Conservation (phyloP, 2,113 vertebrate species). For the Paracanthobrama guichenoti region DNA sequence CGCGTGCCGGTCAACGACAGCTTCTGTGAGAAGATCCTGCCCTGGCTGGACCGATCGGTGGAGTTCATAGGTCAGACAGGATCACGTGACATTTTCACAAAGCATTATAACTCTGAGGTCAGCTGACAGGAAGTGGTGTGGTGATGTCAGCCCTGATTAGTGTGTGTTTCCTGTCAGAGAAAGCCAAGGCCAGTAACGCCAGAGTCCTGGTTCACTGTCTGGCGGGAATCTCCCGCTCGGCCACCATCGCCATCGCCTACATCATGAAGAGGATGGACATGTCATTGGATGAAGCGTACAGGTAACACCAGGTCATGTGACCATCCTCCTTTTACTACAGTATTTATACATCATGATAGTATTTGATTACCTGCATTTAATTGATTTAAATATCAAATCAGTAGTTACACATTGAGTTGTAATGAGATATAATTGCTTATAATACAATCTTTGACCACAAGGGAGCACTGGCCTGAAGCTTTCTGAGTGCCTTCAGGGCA, state of each 20-base stretch:
- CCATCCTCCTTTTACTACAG: too few relatives aligned
- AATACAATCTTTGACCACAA: too few relatives aligned
- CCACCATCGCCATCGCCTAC: constrained; percentile 82
- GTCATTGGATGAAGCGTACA: constrained; percentile 81
- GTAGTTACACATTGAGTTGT: too few relatives aligned
- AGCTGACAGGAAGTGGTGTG: too few relatives aligned
- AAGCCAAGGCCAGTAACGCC: constrained; percentile 87
- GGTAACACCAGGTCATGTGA: constrained; percentile 59
- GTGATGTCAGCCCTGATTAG: too few relatives aligned
- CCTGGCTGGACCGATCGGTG: constrained; percentile 92
- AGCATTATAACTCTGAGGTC: too few relatives aligned
- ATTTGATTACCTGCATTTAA: neutral
- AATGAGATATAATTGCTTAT: too few relatives aligned
- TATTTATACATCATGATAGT: neutral
- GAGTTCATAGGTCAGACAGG: constrained; percentile 88
- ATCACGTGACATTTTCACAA: too few relatives aligned
- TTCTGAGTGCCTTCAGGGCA: too few relatives aligned
- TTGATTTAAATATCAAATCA: too few relatives aligned
- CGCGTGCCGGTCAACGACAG: constrained; percentile 95
- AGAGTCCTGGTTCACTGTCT: constrained; percentile 81
- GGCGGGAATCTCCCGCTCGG: constrained; percentile 80
- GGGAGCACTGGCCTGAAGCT: too few relatives aligned
- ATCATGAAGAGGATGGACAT: constrained; percentile 84
- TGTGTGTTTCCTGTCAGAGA: constrained; percentile 77
- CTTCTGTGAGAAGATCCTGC: constrained; percentile 96